Evolutionary conservation across 2,113 vertebrate genomes (phyloP), one percentile per base, ranked within the genome.

Genomic region (Corynorhinus townsendii): DNA sequence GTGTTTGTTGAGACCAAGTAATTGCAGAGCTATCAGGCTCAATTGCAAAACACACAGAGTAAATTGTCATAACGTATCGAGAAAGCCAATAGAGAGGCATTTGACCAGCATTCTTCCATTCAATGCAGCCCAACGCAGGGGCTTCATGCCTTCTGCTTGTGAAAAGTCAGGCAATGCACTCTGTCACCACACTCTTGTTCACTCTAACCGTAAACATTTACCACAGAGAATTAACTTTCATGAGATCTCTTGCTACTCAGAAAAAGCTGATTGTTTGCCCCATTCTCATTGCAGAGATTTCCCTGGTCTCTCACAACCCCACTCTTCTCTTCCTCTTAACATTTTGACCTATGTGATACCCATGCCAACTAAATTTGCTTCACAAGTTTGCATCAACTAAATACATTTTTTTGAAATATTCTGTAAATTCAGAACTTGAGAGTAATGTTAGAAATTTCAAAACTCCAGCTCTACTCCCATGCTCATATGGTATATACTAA

Each of bases 41-140:
- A 95, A 95, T 97, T 96, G 93, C 95, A 95, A 94, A 96, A 75
- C 89, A 95, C 88, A 97, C 89, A 91, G 79, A 93, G 91, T 91
- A 75, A 94, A 94, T 91, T 96, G 89, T 95, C 77, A 96, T 96
- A 89, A 95, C 84, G 89, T 45, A 84, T 89, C 95, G 95, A 95
- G 93, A 96, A 95, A 95, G 54, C 62, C 40, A 47, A 68, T 15
- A 22, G 22, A 89, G 82, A 79, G 45, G 30, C 5, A 52, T 89
- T 79, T 83, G 86, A 80, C 54, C 45, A 62, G n/a, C 1, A 0
- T 76, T 52, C 38, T 94, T 89, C 69, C n/a, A 30, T 82, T 93
- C 33, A 85, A 0, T 8, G 33, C 14, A 49, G 7, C 2, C 8
- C 66, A 43, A 73, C 12, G 75, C 90, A 82, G 79, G 38, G 35